Evolutionary conservation across 2,888 invertebrate species (phyloP).

Genomic region (Anagyrus pseudococci): DNA sequence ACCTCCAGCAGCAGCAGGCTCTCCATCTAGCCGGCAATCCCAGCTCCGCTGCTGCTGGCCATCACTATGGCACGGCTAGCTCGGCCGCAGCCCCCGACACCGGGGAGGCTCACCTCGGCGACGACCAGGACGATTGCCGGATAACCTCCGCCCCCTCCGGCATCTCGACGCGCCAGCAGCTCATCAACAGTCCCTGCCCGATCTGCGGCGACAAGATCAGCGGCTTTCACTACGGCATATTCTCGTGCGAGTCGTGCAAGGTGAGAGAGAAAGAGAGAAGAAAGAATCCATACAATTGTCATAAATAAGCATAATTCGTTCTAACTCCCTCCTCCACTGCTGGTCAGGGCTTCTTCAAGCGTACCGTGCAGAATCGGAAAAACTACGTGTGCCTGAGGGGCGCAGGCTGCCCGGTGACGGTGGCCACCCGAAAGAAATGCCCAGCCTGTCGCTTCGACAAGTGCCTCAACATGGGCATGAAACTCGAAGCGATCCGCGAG

Average conservation of each 20-base stretch:
- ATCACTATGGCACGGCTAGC: slow-evolving; percentile 44
- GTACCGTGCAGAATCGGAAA: slow-evolving; percentile 98
- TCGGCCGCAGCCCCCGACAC: slow-evolving; percentile 48
- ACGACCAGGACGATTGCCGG: slow-evolving; percentile 50
- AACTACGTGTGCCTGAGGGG: slow-evolving; percentile 93
- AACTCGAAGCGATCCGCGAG: slow-evolving; percentile 94
- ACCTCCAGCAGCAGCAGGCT: slow-evolving; percentile 54
- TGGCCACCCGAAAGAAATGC: slow-evolving; percentile 94
- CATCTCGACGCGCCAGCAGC: slow-evolving; percentile 81
- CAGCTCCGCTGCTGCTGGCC: too few relatives aligned
- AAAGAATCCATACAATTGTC: not conserved
- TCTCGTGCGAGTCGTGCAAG: slow-evolving; percentile 97
- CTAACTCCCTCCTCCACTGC: too few relatives aligned
- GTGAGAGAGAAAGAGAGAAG: slow-evolving; percentile 9
- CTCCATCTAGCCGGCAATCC: too few relatives aligned
- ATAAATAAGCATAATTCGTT: not conserved
- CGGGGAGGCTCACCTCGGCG: slow-evolving; percentile 41
- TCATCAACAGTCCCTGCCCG: slow-evolving; percentile 92
- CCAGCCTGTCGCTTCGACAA: slow-evolving; percentile 97
- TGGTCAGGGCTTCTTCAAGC: slow-evolving; percentile 86
- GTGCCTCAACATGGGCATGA: slow-evolving; percentile 96
- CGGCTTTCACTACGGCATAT: slow-evolving; percentile 97
- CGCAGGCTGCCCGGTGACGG: slow-evolving; percentile 89
- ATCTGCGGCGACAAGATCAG: slow-evolving; percentile 96
- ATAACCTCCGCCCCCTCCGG: slow-evolving; percentile 71